Evolutionary conservation across 2,113 vertebrate genomes (phyloP).

Genomic region (Ariopsis seemanni): DNA sequence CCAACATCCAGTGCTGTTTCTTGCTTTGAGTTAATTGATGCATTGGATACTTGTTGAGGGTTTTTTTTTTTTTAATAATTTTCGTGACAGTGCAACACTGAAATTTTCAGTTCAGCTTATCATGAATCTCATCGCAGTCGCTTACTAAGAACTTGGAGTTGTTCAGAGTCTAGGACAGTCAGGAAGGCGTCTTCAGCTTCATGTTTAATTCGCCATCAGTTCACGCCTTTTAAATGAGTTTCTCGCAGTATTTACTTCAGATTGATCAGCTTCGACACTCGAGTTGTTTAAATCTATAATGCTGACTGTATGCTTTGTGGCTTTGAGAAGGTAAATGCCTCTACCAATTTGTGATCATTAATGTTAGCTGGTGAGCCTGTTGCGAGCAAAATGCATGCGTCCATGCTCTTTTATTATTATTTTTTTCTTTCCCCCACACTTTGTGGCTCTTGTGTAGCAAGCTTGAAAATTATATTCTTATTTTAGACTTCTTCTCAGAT

Average conservation of each 20-base stretch:
- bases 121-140: neutral
- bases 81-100: neutral
- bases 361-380: too few relatives aligned
- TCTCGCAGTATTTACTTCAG: neutral
- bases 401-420: neutral
- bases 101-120: neutral
- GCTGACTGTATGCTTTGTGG: neutral
- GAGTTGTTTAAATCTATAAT: neutral
- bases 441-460: neutral
- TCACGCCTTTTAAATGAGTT: neutral
- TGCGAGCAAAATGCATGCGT: too few relatives aligned
- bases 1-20: neutral
- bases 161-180: neutral
- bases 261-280: neutral
- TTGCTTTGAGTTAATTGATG: rapidly evolving
- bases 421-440: neutral
- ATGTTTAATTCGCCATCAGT: too few relatives aligned
- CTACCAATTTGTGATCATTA: too few relatives aligned
- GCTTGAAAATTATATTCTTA: too few relatives aligned
- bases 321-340: neutral
- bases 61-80: too few relatives aligned
- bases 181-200: neutral
- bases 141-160: neutral
- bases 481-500: too few relatives aligned
- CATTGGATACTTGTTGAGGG: neutral